Base-by-base conservation (phyloP, 2,888 invertebrate species). In the Dryococelus australis region DNA sequence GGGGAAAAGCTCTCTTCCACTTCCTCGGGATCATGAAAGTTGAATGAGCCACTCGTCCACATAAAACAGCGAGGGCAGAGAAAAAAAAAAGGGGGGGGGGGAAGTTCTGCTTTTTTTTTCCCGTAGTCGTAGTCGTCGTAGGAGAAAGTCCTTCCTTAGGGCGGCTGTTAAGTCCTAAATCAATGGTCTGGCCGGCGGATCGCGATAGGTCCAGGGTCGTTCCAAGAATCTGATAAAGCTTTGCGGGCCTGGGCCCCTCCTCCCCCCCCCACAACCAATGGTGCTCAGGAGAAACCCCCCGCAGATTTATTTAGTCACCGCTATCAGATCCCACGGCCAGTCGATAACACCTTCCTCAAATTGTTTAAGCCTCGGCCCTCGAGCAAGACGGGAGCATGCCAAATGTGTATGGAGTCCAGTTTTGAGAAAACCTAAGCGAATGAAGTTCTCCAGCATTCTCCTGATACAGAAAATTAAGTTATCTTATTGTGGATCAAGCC, bases 341-440 rank as follows among this genome's bases (percentile, higher is more conserved):
- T 65, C 65, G 65, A 65, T 65, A 65, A 65, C 65, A 65, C 65
- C 65, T 65, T 65, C 24, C 65, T n/a, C 65, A 65, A 65, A 65
- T 65, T 65, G 65, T 65, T 65, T 65, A 65, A 65, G 65, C 65
- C 13, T 24, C 65, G 20, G 65, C n/a, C 65, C n/a, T 47, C 47
- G 47, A 13, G 47, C 47, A 47, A 47, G 47, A 47, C 47, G 10
- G 47, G 47, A 2, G 16, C 47, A 47, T 6, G 47, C 35, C 35
- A 35, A 4, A 35, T 1, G 35, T 35, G 35, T 35, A 1, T 35
- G 35, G 35, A 35, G 35, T 35, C 35, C 35, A 35, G 35, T 35
- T 35, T 35, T 35, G 35, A 35, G 1, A 35, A 35, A 35, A 35
- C 35, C 35, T 35, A 35, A 35, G 35, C 35, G 4, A 35, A 35